Base-by-base conservation (phyloP, 2,888 invertebrate genomes). In the Heliconius cydno region DNA sequence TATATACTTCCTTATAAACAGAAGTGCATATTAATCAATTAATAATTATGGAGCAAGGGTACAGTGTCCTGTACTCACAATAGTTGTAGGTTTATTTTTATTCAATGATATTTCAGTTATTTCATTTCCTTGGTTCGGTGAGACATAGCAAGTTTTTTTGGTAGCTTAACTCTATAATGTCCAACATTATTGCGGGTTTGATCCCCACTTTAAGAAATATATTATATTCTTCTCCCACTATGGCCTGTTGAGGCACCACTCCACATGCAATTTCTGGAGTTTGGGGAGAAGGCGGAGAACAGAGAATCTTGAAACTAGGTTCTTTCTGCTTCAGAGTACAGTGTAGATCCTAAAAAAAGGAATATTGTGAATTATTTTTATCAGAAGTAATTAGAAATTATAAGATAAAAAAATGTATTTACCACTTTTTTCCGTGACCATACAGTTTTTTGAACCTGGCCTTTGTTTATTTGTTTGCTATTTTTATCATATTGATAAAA, bases 401-500 rank as follows among this genome's bases (percentile, higher is more conserved):
- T n/a, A 60, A 60, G 60, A 60, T 60, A n/a, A 60, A n/a, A 60
- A 60, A 52, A 9, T 7, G 19, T 60, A 60, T n/a, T 60, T 60
- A n/a, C 60, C n/a, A n/a, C n/a, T n/a, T 60, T 60, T 52, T 60
- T 60, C 60, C n/a, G 12, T 60, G n/a, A 60, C 7, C 52, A 52
- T 52, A 52, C 22, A 52, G 22, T 52, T 60, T 67, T 34, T 30
- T 67, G 30, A 19, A 67, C 22, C 30, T 34, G 22, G 7, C 67
- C 67, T 34, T 67, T 67, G 67, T 67, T 34, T 66, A 30, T 52
- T 52, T 67, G 19, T 67, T 67, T 67, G 30, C 4, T 34, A 34
- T 15, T 67, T 22, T 34, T 34, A 67, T 67, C 67, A 67, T 22
- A 34, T 10, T 67, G 67, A 30, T 67, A 28, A 28, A 28, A 28